Evolutionary conservation across 2,113 vertebrate species (phyloP).

Genomic region (Charadrius vociferus): DNA sequence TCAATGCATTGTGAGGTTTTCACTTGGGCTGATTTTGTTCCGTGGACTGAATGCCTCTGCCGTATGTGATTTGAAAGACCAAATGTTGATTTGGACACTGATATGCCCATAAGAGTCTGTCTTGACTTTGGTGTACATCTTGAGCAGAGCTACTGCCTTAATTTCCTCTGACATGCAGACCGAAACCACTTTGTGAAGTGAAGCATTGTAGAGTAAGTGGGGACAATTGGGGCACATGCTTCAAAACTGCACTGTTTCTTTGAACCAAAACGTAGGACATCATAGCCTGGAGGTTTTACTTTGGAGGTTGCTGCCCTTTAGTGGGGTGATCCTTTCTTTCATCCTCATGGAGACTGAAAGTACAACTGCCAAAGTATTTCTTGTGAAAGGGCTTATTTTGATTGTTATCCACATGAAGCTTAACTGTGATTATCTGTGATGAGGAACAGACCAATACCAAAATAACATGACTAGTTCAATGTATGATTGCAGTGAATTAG

Average conservation of each 20-base stretch:
- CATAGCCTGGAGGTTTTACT: background rate
- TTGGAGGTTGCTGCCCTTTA: background rate
- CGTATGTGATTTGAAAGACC: background rate
- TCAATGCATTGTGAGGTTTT: background rate
- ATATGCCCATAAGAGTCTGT: background rate
- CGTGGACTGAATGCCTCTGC: background rate
- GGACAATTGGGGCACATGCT: background rate
- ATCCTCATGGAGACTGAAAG: background rate
- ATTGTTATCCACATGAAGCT: background rate
- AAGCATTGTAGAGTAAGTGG: background rate
- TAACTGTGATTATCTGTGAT: background rate
- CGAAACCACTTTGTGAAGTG: background rate
- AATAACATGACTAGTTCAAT: background rate
- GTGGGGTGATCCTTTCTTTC: background rate
- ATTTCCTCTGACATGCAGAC: background rate
- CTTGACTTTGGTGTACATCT: background rate
- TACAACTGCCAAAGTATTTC: background rate
- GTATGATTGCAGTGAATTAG: background rate
- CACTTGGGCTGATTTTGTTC: background rate
- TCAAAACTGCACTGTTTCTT: background rate
- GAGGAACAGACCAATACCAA: background rate
- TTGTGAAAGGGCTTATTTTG: background rate
- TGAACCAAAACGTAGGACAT: background rate
- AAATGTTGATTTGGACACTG: background rate
- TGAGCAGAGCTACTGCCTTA: background rate